Base-by-base conservation (phyloP, 2,797 vertebrate species). In the Anabacerthia variegaticeps region DNA sequence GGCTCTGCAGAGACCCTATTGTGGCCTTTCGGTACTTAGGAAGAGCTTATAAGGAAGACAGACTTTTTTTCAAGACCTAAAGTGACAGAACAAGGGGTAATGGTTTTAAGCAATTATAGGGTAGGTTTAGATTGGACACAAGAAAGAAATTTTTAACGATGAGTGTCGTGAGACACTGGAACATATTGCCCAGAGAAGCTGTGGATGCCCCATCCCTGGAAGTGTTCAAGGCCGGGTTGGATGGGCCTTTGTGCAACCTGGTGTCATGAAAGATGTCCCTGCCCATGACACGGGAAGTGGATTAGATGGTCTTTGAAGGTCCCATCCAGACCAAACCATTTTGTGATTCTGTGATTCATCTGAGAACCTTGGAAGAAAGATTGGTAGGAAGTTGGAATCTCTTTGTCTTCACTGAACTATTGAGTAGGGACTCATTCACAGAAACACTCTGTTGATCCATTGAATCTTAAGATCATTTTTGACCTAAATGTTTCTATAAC, bases 11-110 rank as follows among this genome's bases (percentile, higher is more conserved):
- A 67, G 30, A 62, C 30, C 14, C 69, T n/a, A 10, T 4, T 46
- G 13, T 2, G 2, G 5, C 43, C 21, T 37, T 41, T 41, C 0
- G 0, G 10, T 66, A 7, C 21, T 20, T 66, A 28, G 39, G 62
- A 44, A 17, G 36, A 5, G 7, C 8, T 74, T 55, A 1, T 19
- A 34, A 63, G 44, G 66, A 58, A 28, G 36, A 5, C 7, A 65
- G 39, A 18, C 1, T 3, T 65, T 52, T 65, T 43, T 34, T 3
- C 5, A 34, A 37, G 44, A 16, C 21, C 30, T 56, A 3, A 51
- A 68, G 19, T 30, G 41, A 39, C 23, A 43, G 27, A 61, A 24
- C 16, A 27, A 34, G 22, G 12, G 4, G 3, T 8, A 46, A 19
- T 23, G 10, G 14, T 22, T 89, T 79, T 86, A 62, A 74, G 20